These are phyloP conservation scores for Synergus itoensis DNA, from an alignment of 2,888 invertebrate genomes.

Conservation along the genomic window DNA sequence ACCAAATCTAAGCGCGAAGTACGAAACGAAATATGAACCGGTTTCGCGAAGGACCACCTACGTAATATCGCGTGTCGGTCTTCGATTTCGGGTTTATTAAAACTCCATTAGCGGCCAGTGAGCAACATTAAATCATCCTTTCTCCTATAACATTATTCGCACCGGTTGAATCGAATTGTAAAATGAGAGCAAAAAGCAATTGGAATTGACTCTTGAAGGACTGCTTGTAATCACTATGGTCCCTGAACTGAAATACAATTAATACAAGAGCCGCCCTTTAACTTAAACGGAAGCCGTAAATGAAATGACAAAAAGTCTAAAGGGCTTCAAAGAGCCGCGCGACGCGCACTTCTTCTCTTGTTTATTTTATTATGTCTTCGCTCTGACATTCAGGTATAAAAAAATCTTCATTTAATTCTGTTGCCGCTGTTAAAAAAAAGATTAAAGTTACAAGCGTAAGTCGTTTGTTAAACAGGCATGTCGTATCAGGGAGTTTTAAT, in stretches of 20 bases:
- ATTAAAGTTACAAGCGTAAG: constrained; percentile 30
- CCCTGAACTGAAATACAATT: neutral
- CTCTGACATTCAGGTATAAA: neutral
- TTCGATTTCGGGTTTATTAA: constrained; percentile 58
- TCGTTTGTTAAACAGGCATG: neutral
- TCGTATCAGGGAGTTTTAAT: constrained; percentile 7
- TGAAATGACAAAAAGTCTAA: neutral
- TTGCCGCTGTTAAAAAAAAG: constrained; percentile 18
- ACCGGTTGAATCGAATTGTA: neutral
- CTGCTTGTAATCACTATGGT: neutral
- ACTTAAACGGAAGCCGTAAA: neutral
- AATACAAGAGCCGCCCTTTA: neutral
- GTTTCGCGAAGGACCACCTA: constrained; percentile 53
- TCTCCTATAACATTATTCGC: no score
- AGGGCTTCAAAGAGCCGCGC: neutral
- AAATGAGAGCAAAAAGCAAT: neutral
- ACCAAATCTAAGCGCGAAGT: neutral
- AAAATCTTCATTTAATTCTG: constrained; percentile 18
- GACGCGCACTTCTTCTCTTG: neutral
- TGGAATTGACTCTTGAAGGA: neutral
- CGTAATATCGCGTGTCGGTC: constrained; percentile 53
- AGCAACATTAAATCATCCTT: constrained; percentile 7
- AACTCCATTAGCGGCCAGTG: constrained; percentile 50
- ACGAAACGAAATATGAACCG: constrained; percentile 51
- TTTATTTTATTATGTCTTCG: neutral